Conservation (phyloP, 1,140 invertebrate genomes). For the Drosophila repleta region DNA sequence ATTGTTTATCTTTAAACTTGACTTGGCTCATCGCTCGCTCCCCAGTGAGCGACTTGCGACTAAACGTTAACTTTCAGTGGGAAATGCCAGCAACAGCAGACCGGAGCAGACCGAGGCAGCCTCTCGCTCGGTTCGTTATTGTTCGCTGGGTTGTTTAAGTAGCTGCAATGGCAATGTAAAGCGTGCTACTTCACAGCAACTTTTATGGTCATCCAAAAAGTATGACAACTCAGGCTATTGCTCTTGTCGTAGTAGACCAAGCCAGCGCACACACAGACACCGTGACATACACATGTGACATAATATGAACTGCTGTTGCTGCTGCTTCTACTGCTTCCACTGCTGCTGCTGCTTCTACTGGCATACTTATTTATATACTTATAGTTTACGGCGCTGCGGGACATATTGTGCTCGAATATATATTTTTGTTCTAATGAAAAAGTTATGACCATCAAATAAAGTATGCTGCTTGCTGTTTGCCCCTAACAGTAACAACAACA, state of each 20-base stretch:
- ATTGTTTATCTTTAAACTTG: conserved; percentile 76
- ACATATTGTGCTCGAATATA: conserved; percentile 79
- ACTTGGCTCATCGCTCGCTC: conserved; percentile 50
- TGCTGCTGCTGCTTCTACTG: conserved; percentile 22
- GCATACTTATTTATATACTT: conserved; percentile 81
- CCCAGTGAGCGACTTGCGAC: conserved; percentile 62
- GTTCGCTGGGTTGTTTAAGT: conserved; percentile 36
- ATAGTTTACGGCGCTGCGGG: conserved; percentile 80
- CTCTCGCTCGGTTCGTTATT: conserved; percentile 19
- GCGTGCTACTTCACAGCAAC: conserved; percentile 75
- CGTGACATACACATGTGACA: conserved; percentile 34
- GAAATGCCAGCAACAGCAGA: conserved; percentile 19
- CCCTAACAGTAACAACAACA: too few species aligned
- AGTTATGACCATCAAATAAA: conserved; percentile 83
- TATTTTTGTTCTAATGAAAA: conserved; percentile 83
- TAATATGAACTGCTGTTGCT: conserved; percentile 71
- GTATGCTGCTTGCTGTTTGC: conserved; percentile 70
- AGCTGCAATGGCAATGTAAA: conserved; percentile 59
- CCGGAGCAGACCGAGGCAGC: too few species aligned
- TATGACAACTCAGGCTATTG: conserved; percentile 78
- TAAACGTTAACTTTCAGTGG: conserved; percentile 60
- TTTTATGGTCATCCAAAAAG: conserved; percentile 83
- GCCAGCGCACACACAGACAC: conserved; percentile 23
- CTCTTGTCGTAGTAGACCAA: conserved; percentile 50
- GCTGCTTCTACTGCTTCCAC: not conserved